Conservation (phyloP, 2,797 vertebrate genomes). For the Natrix natrix region DNA sequence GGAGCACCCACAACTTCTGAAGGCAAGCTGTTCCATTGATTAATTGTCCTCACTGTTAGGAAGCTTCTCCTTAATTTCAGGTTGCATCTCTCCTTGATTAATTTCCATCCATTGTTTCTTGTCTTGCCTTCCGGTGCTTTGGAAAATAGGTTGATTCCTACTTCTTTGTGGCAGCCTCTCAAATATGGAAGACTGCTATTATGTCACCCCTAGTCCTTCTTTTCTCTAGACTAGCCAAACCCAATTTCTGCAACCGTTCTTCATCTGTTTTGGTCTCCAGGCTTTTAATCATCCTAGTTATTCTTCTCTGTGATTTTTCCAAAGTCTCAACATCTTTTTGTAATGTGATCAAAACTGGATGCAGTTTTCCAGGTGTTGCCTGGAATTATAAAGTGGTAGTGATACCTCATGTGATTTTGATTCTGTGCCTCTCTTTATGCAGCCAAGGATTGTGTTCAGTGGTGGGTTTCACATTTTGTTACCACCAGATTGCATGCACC, state of each 20-base stretch:
- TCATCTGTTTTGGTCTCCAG: too few species aligned
- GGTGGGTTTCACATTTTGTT: too few species aligned
- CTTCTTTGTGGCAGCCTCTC: too few species aligned
- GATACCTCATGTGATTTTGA: too few species aligned
- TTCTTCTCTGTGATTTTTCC: background rate
- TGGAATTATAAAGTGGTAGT: too few species aligned
- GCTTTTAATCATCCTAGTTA: background rate
- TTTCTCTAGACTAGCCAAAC: background rate
- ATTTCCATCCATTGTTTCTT: background rate
- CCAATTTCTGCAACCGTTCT: background rate
- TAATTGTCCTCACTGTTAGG: background rate
- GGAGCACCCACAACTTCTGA: background rate
- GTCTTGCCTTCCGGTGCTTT: background rate
- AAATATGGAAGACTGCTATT: background rate
- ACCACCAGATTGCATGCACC: too few species aligned
- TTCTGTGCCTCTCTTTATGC: too few species aligned
- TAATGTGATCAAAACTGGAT: too few species aligned
- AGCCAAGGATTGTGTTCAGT: too few species aligned
- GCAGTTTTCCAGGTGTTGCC: too few species aligned
- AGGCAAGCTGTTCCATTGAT: background rate
- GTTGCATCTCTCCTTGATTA: background rate
- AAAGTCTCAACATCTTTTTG: too few species aligned
- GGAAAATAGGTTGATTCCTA: accelerated
- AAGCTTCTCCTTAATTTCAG: background rate
- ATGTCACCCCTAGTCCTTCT: background rate